phyloP scores from a whole-genome alignment of 2,888 invertebrate species.

The Nowickia ferox region DNA sequence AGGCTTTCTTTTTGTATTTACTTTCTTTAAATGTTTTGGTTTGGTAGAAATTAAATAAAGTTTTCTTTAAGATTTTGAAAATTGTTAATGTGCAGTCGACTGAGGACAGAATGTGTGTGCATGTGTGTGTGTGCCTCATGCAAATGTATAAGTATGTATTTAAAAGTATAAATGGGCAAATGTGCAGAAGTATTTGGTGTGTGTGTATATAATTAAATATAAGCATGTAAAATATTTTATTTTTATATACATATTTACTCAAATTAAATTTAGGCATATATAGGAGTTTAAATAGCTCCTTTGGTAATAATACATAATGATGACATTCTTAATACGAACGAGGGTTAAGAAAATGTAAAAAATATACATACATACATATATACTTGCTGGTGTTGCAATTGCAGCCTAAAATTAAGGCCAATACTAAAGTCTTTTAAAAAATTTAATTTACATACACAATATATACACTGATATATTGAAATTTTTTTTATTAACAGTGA shows the following conservation, averaged over 20 bases:
- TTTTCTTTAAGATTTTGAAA: constrained; percentile 48
- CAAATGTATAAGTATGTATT: neutral
- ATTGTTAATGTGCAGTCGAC: constrained; percentile 1
- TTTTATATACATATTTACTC: constrained; percentile 14
- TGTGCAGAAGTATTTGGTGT: neutral
- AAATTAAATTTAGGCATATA: neutral
- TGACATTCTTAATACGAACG: neutral
- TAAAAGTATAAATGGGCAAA: neutral
- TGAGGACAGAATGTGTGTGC: neutral
- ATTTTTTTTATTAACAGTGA: too few relatives aligned
- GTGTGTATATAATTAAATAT: constrained; percentile 38
- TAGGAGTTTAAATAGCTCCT: neutral
- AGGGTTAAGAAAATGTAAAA: neutral
- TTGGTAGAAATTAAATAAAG: constrained; percentile 42
- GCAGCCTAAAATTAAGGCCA: neutral
- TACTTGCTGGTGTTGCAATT: neutral
- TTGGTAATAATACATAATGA: neutral
- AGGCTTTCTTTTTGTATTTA: neutral
- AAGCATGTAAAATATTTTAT: constrained; percentile 33
- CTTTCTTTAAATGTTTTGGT: constrained; percentile 27
- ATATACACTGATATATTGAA: too few relatives aligned
- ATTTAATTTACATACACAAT: too few relatives aligned
- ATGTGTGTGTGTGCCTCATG: neutral
- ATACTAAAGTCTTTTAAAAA: neutral
- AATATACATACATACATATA: too few relatives aligned